Conservation (phyloP, 2,888 invertebrate genomes). For the Matsumyia berberina region DNA sequence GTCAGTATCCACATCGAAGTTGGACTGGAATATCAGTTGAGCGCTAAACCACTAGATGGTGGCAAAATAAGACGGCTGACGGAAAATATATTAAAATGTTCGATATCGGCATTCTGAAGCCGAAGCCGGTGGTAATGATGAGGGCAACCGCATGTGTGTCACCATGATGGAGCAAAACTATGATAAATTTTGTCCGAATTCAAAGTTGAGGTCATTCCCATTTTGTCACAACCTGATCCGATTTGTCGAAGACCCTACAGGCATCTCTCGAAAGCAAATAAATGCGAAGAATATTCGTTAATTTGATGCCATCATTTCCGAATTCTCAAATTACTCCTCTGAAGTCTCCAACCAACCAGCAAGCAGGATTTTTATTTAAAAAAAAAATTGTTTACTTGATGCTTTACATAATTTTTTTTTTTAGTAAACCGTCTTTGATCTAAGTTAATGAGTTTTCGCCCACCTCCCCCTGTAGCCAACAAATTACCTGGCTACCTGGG, state of each 20-base stretch:
- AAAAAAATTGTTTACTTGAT: constrained; percentile 69
- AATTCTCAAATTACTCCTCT: constrained; percentile 17
- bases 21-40: no score
- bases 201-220: no score
- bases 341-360: constrained; percentile 1
- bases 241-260: not conserved
- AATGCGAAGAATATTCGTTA: constrained; percentile 2
- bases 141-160: no score
- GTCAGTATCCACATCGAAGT: no score
- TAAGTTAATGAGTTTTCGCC: constrained; percentile 69
- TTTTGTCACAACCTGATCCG: constrained; percentile 2
- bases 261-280: constrained; percentile 35
- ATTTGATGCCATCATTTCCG: constrained; percentile 21
- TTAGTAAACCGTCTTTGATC: constrained; percentile 65
- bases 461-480: constrained; percentile 35
- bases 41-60: no score
- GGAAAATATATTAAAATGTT: no score
- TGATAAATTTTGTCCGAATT: no score
- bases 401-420: constrained; percentile 39
- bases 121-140: no score
- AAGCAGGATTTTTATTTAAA: constrained; percentile 34
- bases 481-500: constrained; percentile 72
- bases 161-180: no score
- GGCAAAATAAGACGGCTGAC: no score
- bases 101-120: no score